These are phyloP conservation scores for Diadophis punctatus DNA, from an alignment of 2,113 vertebrate species.

Conservation along the genomic window DNA sequence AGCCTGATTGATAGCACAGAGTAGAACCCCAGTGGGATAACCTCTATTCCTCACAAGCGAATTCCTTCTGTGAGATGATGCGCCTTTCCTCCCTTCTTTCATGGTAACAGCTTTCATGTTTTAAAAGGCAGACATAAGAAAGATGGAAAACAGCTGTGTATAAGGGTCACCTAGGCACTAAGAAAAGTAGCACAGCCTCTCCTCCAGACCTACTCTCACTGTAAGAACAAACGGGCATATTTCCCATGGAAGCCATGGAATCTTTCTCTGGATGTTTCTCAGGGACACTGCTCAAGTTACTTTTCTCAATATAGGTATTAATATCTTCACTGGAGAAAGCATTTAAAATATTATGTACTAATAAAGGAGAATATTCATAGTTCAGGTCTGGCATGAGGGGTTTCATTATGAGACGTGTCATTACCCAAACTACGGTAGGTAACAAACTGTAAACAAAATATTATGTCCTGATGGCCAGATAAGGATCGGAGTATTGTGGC, in stretches of 20 bases:
- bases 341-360: background rate
- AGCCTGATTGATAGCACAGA: background rate
- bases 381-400: background rate
- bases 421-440: background rate
- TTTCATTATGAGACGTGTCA: no score
- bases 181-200: background rate
- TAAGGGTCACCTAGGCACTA: background rate
- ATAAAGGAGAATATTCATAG: background rate
- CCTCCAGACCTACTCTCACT: background rate
- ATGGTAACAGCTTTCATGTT: background rate
- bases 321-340: background rate
- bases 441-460: background rate
- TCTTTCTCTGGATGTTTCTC: conserved; percentile 2
- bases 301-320: background rate
- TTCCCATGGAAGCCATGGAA: conserved; percentile 5
- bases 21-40: background rate
- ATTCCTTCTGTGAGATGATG: background rate
- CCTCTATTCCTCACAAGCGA: background rate
- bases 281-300: background rate
- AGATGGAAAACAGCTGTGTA: conserved; percentile 16
- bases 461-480: background rate
- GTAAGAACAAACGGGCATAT: background rate
- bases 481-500: background rate
- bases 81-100: background rate
- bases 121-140: conserved; percentile 13